phyloP scores from a whole-genome alignment of 2,113 vertebrate genomes.

The Nerophis ophidion region DNA sequence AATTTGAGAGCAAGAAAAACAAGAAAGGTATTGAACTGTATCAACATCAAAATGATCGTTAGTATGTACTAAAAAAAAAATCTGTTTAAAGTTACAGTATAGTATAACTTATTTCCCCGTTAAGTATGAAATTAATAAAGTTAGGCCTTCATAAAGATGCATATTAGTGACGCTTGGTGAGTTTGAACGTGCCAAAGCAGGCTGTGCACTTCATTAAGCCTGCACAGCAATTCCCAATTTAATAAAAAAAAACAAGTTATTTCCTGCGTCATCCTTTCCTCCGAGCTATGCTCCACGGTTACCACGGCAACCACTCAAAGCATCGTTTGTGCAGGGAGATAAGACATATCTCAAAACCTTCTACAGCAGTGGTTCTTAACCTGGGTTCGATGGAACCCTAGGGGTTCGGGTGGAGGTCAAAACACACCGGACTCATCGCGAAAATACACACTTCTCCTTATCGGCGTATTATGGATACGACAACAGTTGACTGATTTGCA shows the following conservation, averaged over 20 bases:
- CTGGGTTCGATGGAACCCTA: too few relatives aligned
- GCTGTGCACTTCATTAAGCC: background rate
- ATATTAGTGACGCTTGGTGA: background rate
- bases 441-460: too few relatives aligned
- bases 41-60: background rate
- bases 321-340: background rate
- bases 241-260: background rate
- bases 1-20: constrained; percentile 18
- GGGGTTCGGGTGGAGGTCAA: too few relatives aligned
- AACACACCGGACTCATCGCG: too few relatives aligned
- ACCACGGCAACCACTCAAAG: constrained; percentile 36
- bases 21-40: background rate
- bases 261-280: background rate
- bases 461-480: too few relatives aligned
- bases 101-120: background rate
- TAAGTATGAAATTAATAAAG: background rate
- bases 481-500: too few relatives aligned
- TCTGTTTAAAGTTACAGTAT: background rate
- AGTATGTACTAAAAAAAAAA: background rate
- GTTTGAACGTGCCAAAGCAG: background rate
- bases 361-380: too few relatives aligned
- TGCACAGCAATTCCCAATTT: background rate
- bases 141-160: background rate
- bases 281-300: constrained; percentile 14
- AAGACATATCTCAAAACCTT: background rate